Conservation (phyloP, 2,113 vertebrate species). For the Brienomyrus longianalis region DNA sequence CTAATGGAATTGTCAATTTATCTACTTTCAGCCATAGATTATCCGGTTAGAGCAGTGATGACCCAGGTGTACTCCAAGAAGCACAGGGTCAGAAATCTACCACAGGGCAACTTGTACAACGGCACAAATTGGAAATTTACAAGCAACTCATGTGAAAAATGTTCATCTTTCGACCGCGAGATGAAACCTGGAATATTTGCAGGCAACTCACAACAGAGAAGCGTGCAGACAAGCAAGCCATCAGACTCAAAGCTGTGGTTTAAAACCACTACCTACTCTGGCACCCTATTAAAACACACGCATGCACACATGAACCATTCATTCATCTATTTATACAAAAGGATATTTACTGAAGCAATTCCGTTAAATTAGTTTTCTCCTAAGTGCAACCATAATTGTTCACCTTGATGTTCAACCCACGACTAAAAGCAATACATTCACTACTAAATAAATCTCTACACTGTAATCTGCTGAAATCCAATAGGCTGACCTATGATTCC, state of each 20-base stretch:
- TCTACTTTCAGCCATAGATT: background rate
- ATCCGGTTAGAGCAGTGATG: background rate
- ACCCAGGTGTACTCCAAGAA: background rate
- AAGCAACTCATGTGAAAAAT: background rate
- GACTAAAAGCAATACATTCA: background rate
- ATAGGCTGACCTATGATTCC: background rate
- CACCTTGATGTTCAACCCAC: background rate
- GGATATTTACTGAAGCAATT: background rate
- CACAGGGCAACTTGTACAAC: background rate
- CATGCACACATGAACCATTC: background rate
- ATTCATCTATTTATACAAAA: background rate
- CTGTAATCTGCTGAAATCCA: slow-evolving; percentile 3
- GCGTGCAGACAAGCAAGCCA: background rate
- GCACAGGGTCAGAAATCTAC: background rate
- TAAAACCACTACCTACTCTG: background rate
- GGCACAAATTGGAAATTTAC: background rate
- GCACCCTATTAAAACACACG: background rate
- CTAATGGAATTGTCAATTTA: background rate
- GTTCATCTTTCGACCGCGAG: background rate
- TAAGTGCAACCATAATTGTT: slow-evolving; percentile 2
- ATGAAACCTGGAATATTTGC: background rate
- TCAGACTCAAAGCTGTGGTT: background rate
- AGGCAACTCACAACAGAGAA: background rate
- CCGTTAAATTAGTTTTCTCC: background rate
- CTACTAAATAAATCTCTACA: background rate